Percentiles rank a stretch among this genome's conserved stretches.
phyloP scores from a whole-genome alignment of 1,140 invertebrate species.

The Vollenhovia emeryi region DNA sequence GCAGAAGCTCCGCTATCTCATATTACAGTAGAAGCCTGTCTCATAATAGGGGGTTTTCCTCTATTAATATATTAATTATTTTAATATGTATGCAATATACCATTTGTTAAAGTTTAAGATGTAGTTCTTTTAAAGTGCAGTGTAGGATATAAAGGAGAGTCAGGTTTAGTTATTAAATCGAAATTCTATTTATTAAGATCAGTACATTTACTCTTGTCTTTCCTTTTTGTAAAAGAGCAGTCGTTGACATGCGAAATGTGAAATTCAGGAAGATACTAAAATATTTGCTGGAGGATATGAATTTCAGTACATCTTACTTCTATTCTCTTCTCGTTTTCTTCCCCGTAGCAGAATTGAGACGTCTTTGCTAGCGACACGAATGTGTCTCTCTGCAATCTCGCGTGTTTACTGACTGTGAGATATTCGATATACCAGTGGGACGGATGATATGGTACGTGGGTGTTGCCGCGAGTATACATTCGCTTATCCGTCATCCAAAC shows the following conservation, averaged over 20 bases:
- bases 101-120: not conserved
- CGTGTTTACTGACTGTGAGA: conserved; percentile 73
- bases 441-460: conserved; percentile 31
- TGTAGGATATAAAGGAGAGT: not conserved
- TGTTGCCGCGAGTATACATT: conserved; percentile 51
- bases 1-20: no score
- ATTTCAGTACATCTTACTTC: conserved; percentile 2
- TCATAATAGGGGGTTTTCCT: no score
- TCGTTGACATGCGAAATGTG: not conserved
- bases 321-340: conserved; percentile 30
- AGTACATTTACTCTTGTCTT: not conserved
- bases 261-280: conserved; percentile 27
- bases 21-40: no score
- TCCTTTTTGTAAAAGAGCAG: not conserved
- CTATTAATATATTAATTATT: not conserved
- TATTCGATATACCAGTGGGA: conserved; percentile 64
- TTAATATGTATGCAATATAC: not conserved
- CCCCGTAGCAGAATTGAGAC: conserved; percentile 23
- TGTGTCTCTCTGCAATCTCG: conserved; percentile 64
- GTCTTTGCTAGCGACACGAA: conserved; percentile 42
- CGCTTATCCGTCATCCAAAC: conserved; percentile 58
- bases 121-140: not conserved
- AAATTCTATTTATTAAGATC: not conserved
- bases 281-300: conserved; percentile 14
- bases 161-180: not conserved